phyloP scores from a whole-genome alignment of 2,888 invertebrate genomes.

The Cephus runcator region DNA sequence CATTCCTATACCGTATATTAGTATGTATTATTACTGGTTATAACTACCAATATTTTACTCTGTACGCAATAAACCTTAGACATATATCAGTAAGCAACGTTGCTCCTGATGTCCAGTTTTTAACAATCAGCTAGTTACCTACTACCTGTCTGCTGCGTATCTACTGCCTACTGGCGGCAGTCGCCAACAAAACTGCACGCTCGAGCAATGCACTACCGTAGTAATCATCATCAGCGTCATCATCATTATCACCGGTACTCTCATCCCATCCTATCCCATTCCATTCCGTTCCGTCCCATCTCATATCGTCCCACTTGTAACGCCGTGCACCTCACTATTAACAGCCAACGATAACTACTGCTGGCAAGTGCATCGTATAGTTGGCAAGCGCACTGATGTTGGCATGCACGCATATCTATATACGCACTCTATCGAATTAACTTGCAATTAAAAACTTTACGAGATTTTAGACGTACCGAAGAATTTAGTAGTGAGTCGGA shows the following conservation, averaged over 20 bases:
- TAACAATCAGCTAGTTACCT: slow-evolving; percentile 7
- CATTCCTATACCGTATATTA: background rate
- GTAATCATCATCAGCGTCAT: slow-evolving; percentile 61
- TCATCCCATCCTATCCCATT: slow-evolving; percentile 31
- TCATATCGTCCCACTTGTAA: slow-evolving; percentile 45
- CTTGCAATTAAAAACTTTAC: background rate
- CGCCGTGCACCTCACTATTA: slow-evolving; percentile 45
- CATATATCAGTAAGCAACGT: slow-evolving; percentile 39
- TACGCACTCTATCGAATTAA: background rate
- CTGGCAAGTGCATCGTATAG: slow-evolving; percentile 49
- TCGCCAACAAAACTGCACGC: slow-evolving; percentile 33
- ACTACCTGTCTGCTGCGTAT: background rate
- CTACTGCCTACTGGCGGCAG: slow-evolving; percentile 21
- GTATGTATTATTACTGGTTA: background rate
- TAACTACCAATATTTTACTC: slow-evolving; percentile 32
- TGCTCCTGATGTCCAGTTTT: slow-evolving; percentile 31
- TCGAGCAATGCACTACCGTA: slow-evolving; percentile 44
- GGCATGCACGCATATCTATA: background rate
- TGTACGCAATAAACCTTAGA: slow-evolving; percentile 41
- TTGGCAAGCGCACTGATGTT: slow-evolving; percentile 1
- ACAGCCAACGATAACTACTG: slow-evolving; percentile 47
- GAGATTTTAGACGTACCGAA: background rate
- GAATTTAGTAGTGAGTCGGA: background rate
- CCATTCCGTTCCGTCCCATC: slow-evolving; percentile 44
- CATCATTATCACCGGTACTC: slow-evolving; percentile 58